phyloP scores from a whole-genome alignment of 2,888 invertebrate genomes.

The Agriotes lineatus region DNA sequence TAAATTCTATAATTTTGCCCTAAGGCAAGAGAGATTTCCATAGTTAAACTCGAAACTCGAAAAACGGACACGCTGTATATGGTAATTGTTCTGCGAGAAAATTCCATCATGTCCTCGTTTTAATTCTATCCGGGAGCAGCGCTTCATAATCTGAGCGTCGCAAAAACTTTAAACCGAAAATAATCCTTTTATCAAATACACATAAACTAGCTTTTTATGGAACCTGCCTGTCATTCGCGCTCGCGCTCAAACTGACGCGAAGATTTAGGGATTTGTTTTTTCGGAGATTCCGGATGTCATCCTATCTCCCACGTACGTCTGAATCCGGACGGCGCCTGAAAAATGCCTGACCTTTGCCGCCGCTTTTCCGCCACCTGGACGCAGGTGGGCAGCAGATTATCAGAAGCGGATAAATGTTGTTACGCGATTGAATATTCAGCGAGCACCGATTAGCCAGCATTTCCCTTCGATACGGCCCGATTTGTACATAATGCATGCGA shows the following conservation, averaged over 20 bases:
- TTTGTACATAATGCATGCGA: too few relatives aligned
- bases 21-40: too few relatives aligned
- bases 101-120: too few relatives aligned
- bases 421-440: constrained; percentile 36
- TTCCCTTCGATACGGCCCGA: too few relatives aligned
- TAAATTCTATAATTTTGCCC: too few relatives aligned
- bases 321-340: constrained; percentile 3
- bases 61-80: too few relatives aligned
- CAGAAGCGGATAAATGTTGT: constrained; percentile 32
- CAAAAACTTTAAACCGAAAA: constrained; percentile 33
- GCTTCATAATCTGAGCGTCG: constrained; percentile 20
- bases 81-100: too few relatives aligned
- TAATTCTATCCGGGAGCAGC: too few relatives aligned
- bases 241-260: constrained; percentile 25
- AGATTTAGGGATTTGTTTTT: constrained; percentile 32
- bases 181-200: constrained; percentile 37
- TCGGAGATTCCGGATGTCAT: not conserved
- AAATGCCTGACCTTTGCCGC: constrained; percentile 27
- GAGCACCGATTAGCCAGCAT: constrained; percentile 24
- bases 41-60: too few relatives aligned
- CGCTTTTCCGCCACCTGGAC: constrained; percentile 26
- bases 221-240: constrained; percentile 25
- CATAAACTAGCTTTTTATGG: constrained; percentile 27
- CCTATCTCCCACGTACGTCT: constrained; percentile 19
- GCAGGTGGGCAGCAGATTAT: constrained; percentile 37